phyloP scores from a whole-genome alignment of 2,797 vertebrate genomes.

The Furcifer pardalis region DNA sequence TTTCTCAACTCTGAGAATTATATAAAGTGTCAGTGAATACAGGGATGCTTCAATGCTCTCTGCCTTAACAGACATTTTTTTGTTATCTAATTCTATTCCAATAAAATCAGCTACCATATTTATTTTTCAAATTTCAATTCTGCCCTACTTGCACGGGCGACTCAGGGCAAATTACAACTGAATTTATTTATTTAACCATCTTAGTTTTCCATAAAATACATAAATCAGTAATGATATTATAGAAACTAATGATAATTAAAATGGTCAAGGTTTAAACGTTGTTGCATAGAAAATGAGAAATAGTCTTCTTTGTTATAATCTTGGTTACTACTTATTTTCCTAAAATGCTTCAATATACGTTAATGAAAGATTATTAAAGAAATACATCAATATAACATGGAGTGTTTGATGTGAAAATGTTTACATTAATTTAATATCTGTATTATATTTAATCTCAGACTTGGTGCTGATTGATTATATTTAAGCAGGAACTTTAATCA shows the following conservation, averaged over 20 bases:
- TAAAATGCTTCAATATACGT: neutral
- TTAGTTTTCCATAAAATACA: neutral
- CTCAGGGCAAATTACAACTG: too few species aligned
- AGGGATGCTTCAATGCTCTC: neutral
- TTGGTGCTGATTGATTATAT: conserved; percentile 15
- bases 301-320: conserved; percentile 26
- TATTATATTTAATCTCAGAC: neutral
- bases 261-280: neutral
- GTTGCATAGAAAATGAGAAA: conserved; percentile 18
- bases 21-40: neutral
- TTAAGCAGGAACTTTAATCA: neutral
- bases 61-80: conserved; percentile 1
- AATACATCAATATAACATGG: neutral
- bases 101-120: conserved; percentile 4
- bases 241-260: neutral
- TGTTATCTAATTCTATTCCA: neutral
- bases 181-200: too few species aligned
- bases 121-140: too few species aligned
- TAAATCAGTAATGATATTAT: neutral
- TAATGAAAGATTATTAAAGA: conserved; percentile 26
- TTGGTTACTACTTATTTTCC: conserved; percentile 34
- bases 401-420: neutral
- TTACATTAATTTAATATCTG: neutral
- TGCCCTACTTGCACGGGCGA: too few species aligned
- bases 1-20: neutral